phyloP scores from a whole-genome alignment of 2,888 invertebrate genomes.

The Lasioglossum lativentre region DNA sequence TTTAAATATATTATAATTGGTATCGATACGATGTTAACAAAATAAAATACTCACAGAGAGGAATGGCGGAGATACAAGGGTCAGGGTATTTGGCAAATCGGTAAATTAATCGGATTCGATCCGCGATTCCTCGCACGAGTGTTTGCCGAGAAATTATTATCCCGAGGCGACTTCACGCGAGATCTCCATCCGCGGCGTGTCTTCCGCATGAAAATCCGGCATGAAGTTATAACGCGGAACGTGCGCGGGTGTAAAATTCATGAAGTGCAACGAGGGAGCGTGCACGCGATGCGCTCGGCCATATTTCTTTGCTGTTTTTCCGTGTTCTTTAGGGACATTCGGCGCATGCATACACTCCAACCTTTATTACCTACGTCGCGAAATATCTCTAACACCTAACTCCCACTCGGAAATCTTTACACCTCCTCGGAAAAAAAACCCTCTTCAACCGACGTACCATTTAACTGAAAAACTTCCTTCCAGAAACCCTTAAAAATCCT shows the following conservation, averaged over 20 bases:
- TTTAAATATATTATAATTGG: background rate
- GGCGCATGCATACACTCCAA: conserved; percentile 8
- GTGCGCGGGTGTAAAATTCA: conserved; percentile 50
- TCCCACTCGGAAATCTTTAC: conserved; percentile 7
- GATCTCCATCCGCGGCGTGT: background rate
- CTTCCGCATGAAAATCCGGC: conserved; percentile 45
- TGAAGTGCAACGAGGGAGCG: conserved; percentile 32
- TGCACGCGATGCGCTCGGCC: conserved; percentile 30
- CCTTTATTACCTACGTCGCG: conserved; percentile 31
- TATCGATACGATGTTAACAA: background rate
- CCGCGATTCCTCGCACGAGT: background rate
- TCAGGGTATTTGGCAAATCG: background rate
- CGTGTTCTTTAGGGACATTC: conserved; percentile 34
- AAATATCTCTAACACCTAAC: conserved; percentile 11
- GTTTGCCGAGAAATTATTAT: background rate
- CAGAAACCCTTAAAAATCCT: background rate
- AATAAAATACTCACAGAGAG: too few species aligned
- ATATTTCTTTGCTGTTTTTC: conserved; percentile 45
- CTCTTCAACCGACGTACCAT: background rate
- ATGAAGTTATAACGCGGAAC: conserved; percentile 38
- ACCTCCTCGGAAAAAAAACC: background rate
- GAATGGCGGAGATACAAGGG: too few species aligned
- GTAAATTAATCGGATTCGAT: background rate
- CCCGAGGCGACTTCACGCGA: background rate
- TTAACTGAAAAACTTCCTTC: background rate